Conservation (phyloP, 2,113 vertebrate species). For the Cyprinus carpio region DNA sequence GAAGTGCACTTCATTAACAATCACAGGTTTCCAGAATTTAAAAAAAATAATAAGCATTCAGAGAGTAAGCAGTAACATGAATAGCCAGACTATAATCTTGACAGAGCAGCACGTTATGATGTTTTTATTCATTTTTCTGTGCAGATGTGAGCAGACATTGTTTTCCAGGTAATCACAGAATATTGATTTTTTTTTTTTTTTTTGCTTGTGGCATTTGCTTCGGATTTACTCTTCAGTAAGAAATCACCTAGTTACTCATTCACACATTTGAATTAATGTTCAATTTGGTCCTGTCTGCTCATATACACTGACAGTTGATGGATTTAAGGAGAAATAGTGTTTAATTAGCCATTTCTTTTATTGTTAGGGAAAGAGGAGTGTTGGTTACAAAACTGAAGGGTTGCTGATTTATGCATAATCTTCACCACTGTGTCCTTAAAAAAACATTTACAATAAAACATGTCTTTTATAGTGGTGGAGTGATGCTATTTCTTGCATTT, state of each 20-base stretch:
- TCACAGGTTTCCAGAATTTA: neutral
- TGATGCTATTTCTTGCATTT: neutral
- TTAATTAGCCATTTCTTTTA: neutral
- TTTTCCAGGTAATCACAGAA: too few species aligned
- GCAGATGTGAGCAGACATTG: neutral
- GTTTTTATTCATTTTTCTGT: neutral
- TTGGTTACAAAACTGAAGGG: neutral
- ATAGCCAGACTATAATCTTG: neutral
- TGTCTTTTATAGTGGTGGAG: neutral
- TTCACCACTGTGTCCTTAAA: neutral
- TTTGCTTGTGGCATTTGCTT: neutral
- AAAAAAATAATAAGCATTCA: neutral
- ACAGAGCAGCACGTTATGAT: neutral
- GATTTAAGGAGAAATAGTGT: neutral
- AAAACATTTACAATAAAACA: neutral
- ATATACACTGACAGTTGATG: neutral
- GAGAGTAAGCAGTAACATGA: neutral
- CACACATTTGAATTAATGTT: neutral
- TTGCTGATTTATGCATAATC: neutral
- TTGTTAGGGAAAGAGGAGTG: neutral
- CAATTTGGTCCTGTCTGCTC: neutral
- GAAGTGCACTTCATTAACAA: neutral
- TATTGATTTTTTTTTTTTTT: neutral
- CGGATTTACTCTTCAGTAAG: neutral
- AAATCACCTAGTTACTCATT: neutral